A percentile compares a stretch with the other conserved stretches of the same genome.
Conservation (phyloP, 2,888 invertebrate species). For the Cantharis lateralis region DNA sequence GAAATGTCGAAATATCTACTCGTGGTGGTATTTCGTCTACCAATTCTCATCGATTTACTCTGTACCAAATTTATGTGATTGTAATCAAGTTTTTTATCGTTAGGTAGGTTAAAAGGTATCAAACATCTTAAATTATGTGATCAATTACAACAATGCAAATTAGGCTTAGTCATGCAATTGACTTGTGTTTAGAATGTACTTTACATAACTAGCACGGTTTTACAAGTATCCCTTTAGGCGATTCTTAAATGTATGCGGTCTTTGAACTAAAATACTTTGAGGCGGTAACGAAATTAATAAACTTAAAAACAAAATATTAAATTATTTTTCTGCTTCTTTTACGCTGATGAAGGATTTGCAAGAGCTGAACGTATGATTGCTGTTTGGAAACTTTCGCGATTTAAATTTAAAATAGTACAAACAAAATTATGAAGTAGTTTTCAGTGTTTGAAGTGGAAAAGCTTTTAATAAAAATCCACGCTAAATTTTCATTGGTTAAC, state of each 20-base stretch:
- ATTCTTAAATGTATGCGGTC: conserved; percentile 25
- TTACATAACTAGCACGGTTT: conserved; percentile 10
- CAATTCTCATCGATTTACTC: neutral
- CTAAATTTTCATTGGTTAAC: neutral
- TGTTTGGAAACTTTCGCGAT: neutral
- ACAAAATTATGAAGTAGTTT: neutral
- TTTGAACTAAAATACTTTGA: conserved; percentile 20
- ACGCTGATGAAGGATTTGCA: neutral
- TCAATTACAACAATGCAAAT: conserved; percentile 35
- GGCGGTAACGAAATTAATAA: neutral
- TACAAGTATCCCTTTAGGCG: conserved; percentile 22
- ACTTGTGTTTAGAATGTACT: conserved; percentile 26
- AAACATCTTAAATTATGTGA: conserved; percentile 9
- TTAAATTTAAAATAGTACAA: neutral
- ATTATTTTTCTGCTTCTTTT: neutral
- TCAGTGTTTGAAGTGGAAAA: neutral
- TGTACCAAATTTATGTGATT: neutral
- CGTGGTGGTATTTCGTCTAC: neutral
- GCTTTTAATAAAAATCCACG: neutral
- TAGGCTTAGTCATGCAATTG: conserved; percentile 27
- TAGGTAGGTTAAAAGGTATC: neutral
- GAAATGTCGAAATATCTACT: neutral
- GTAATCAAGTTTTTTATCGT: neutral
- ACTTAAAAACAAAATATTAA: neutral
- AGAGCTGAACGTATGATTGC: too few relatives aligned